Evolutionary conservation across 1,140 invertebrate species (phyloP).

Genomic region (Drosophila tsacasi): DNA sequence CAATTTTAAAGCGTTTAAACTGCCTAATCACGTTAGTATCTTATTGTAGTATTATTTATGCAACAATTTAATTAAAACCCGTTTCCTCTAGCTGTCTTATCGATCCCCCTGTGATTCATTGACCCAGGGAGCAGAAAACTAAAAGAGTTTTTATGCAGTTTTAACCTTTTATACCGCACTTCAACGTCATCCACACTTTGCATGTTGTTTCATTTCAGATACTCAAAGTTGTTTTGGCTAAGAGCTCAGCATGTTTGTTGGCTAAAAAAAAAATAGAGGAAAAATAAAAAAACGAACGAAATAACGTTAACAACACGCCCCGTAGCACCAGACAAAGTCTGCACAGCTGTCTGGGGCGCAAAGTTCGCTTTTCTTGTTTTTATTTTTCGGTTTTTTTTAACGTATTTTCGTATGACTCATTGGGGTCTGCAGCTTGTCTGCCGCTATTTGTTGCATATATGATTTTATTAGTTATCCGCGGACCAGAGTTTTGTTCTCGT

Average conservation of each 20-base stretch:
- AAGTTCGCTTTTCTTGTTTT: constrained; percentile 45
- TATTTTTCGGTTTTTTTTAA: constrained; percentile 4
- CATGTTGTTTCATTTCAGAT: constrained; percentile 50
- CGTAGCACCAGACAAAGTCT: constrained; percentile 75
- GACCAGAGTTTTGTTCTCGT: constrained; percentile 50
- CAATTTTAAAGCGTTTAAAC: neutral
- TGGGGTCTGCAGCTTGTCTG: constrained; percentile 74
- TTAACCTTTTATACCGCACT: constrained; percentile 42
- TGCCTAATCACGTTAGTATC: neutral
- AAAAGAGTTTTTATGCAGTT: constrained; percentile 37
- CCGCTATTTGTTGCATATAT: constrained; percentile 80
- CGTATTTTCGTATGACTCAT: constrained; percentile 63
- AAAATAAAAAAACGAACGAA: constrained; percentile 18
- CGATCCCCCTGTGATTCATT: constrained; percentile 32
- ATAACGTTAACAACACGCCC: constrained; percentile 63
- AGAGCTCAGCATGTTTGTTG: constrained; percentile 66
- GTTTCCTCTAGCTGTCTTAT: constrained; percentile 8
- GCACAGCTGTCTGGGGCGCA: constrained; percentile 76
- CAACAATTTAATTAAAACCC: constrained; percentile 21
- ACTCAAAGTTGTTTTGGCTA: constrained; percentile 56
- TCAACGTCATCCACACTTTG: constrained; percentile 49
- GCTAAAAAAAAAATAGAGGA: constrained; percentile 8
- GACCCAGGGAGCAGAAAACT: constrained; percentile 5
- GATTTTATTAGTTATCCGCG: constrained; percentile 77
- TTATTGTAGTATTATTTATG: constrained; percentile 11